Percentiles rank a stretch among this genome's conserved stretches.
phyloP scores from a whole-genome alignment of 2,797 vertebrate genomes.

The Notolabrus celidotus region DNA sequence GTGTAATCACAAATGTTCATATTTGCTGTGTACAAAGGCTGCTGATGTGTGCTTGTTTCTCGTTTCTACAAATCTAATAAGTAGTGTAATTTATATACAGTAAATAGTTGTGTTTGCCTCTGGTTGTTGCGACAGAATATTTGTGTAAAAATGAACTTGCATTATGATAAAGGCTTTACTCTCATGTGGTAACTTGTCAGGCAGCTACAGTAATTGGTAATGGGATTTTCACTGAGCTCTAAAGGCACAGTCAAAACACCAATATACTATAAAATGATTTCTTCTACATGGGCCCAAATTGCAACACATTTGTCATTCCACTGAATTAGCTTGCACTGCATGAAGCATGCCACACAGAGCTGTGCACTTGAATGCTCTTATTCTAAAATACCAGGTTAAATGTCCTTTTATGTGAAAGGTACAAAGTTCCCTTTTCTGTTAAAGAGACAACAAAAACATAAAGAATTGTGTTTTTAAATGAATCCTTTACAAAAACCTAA shows the following conservation, averaged over 20 bases:
- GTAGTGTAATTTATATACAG: slow-evolving; percentile 11
- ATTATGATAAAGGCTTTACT: slow-evolving; percentile 51
- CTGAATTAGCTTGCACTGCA: slow-evolving; percentile 35
- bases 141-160: slow-evolving; percentile 44
- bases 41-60: slow-evolving; percentile 7
- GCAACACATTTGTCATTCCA: slow-evolving; percentile 46
- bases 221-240: slow-evolving; percentile 70
- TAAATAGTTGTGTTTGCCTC: slow-evolving; percentile 10
- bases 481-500: neutral
- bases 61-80: slow-evolving; percentile 15
- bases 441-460: neutral
- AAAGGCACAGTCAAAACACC: slow-evolving; percentile 61
- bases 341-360: slow-evolving; percentile 27
- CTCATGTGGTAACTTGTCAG: slow-evolving; percentile 67
- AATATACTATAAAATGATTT: slow-evolving; percentile 50
- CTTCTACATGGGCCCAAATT: slow-evolving; percentile 36
- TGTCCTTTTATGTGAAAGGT: slow-evolving; percentile 14
- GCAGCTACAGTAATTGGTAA: slow-evolving; percentile 67
- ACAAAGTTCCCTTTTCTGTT: slow-evolving; percentile 8
- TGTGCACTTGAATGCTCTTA: slow-evolving; percentile 1
- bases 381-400: slow-evolving; percentile 30
- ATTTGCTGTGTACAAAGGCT: slow-evolving; percentile 16
- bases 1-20: slow-evolving; percentile 14
- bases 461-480: neutral
- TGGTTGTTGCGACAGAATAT: slow-evolving; percentile 28